A percentile compares a stretch with the other conserved stretches of the same genome.
phyloP scores from a whole-genome alignment of 2,888 invertebrate species.

The Acronicta psi region DNA sequence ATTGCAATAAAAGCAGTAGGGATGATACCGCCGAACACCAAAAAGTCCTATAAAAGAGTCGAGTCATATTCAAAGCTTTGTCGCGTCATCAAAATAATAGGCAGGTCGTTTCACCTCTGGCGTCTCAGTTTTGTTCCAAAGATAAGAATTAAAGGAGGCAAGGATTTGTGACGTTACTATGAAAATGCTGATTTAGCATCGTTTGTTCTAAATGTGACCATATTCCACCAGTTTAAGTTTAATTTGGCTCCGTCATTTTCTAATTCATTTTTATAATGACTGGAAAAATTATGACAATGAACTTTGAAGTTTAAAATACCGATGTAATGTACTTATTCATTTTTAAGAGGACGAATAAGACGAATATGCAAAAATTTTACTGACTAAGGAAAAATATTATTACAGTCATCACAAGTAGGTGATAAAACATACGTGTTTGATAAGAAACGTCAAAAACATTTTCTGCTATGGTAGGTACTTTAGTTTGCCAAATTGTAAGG shows the following conservation, averaged over 20 bases:
- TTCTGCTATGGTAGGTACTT: constrained; percentile 55
- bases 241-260: too few species aligned
- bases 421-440: constrained; percentile 45
- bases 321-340: too few species aligned
- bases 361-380: too few species aligned
- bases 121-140: constrained; percentile 68
- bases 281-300: too few species aligned
- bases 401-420: too few species aligned
- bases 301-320: too few species aligned
- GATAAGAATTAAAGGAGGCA: constrained; percentile 67
- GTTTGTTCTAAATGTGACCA: constrained; percentile 30
- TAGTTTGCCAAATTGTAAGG: constrained; percentile 64
- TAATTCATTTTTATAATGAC: too few species aligned
- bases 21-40: constrained; percentile 62
- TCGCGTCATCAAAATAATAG: constrained; percentile 80
- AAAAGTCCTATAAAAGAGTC: constrained; percentile 65
- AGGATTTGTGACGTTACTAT: constrained; percentile 58
- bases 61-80: constrained; percentile 75
- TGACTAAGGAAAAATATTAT: too few species aligned
- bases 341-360: too few species aligned
- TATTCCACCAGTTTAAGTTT: constrained; percentile 3
- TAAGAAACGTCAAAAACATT: constrained; percentile 46
- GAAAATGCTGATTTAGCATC: constrained; percentile 59
- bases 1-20: constrained; percentile 61
- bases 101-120: constrained; percentile 70